Evolutionary conservation across 1,140 invertebrate species (phyloP).

Genomic region (Zelostemma sp.): DNA sequence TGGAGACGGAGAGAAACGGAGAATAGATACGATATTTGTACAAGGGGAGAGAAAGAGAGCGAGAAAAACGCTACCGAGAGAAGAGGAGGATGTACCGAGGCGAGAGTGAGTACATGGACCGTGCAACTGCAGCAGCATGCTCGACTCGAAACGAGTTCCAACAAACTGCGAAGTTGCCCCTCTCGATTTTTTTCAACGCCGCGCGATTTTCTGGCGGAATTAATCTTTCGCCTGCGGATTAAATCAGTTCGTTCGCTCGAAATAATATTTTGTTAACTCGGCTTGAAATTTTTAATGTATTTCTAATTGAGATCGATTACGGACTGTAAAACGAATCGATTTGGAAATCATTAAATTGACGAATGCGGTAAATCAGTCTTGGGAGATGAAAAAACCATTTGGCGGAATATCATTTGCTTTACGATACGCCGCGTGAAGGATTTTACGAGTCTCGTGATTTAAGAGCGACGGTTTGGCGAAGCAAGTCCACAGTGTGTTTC

Average conservation of each 20-base stretch:
- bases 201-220: no score
- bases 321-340: not conserved
- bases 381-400: conserved; percentile 19
- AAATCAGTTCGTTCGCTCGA: no score
- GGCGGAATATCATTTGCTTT: conserved; percentile 32
- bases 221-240: no score
- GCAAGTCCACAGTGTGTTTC: conserved; percentile 17
- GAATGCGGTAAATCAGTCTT: no score
- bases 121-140: conserved; percentile 53
- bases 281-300: not conserved
- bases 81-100: not conserved
- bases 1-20: conserved; percentile 13
- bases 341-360: conserved; percentile 13
- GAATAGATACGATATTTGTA: conserved; percentile 15
- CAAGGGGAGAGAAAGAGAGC: conserved; percentile 6
- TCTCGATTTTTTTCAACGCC: no score
- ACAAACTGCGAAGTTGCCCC: conserved; percentile 28
- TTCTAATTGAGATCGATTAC: not conserved
- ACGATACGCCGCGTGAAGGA: conserved; percentile 22
- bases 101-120: conserved; percentile 54
- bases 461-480: conserved; percentile 28
- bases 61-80: conserved; percentile 3
- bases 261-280: not conserved
- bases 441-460: conserved; percentile 48
- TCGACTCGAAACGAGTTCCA: conserved; percentile 54